Conservation (phyloP, 2,888 invertebrate genomes). For the Petrophora chlorosata region DNA sequence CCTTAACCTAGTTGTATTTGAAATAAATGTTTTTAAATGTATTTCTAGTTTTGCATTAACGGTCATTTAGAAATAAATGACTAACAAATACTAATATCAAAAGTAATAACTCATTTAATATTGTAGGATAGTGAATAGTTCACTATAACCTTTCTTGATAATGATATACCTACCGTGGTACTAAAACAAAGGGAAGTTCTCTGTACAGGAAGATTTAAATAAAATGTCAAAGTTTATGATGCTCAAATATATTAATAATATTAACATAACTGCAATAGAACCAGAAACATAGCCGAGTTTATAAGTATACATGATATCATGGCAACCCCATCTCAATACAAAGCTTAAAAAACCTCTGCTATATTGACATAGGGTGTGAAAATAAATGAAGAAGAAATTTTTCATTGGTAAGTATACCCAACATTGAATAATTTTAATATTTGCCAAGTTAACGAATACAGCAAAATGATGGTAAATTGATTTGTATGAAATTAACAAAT, state of each 20-base stretch:
- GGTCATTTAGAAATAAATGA: not conserved
- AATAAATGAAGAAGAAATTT: conserved; percentile 49
- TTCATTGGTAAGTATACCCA: conserved; percentile 65
- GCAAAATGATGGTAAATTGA: conserved; percentile 41
- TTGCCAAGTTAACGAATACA: conserved; percentile 44
- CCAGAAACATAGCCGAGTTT: conserved; percentile 29
- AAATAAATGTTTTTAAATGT: conserved; percentile 38
- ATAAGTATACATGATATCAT: conserved; percentile 20
- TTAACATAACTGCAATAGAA: conserved; percentile 21
- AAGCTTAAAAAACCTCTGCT: not conserved
- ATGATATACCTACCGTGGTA: too few species aligned
- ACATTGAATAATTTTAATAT: conserved; percentile 35
- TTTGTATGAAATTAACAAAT: conserved; percentile 46
- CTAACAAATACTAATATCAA: too few species aligned
- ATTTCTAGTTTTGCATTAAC: not conserved
- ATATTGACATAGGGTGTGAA: conserved; percentile 4
- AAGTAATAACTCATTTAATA: too few species aligned
- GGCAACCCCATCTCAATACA: not conserved
- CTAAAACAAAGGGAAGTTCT: too few species aligned
- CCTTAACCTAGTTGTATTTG: conserved; percentile 55
- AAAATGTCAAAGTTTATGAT: conserved; percentile 32
- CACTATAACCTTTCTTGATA: too few species aligned
- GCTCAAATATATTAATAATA: conserved; percentile 50
- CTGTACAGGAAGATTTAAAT: conserved; percentile 9
- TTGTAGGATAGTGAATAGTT: not conserved